These are phyloP conservation scores for Hipposideros larvatus DNA, from an alignment of 2,797 vertebrate genomes.

Conservation along the genomic window DNA sequence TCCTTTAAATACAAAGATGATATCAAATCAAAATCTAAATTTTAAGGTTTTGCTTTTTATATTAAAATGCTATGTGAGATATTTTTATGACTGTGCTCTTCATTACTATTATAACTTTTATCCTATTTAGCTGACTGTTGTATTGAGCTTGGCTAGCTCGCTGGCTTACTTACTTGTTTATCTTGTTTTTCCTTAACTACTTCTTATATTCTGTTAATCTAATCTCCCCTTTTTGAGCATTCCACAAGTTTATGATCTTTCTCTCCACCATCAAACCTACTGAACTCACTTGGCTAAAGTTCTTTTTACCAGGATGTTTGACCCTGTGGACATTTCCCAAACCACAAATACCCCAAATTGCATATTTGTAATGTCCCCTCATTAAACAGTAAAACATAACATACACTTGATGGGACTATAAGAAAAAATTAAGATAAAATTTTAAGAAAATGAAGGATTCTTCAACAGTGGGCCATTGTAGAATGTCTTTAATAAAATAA, in stretches of 20 bases:
- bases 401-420: neutral
- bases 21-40: neutral
- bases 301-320: neutral
- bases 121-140: neutral
- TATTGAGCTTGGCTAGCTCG: neutral
- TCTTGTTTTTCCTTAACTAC: neutral
- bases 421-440: neutral
- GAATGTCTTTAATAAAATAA: neutral
- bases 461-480: neutral
- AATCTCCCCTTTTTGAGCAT: neutral
- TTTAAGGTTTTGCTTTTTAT: neutral
- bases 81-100: neutral
- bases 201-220: neutral
- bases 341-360: neutral
- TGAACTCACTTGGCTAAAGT: neutral
- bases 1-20: neutral
- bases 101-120: neutral
- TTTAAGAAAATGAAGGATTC: neutral
- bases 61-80: neutral
- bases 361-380: neutral
- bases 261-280: neutral
- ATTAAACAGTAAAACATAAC: neutral
- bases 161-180: neutral
- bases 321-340: neutral
- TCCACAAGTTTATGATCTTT: neutral